A percentile compares a stretch with the other conserved stretches of the same genome.
phyloP scores from a whole-genome alignment of 92 coral and sea anemone species.

The Hydrozoanthus gracilis region DNA sequence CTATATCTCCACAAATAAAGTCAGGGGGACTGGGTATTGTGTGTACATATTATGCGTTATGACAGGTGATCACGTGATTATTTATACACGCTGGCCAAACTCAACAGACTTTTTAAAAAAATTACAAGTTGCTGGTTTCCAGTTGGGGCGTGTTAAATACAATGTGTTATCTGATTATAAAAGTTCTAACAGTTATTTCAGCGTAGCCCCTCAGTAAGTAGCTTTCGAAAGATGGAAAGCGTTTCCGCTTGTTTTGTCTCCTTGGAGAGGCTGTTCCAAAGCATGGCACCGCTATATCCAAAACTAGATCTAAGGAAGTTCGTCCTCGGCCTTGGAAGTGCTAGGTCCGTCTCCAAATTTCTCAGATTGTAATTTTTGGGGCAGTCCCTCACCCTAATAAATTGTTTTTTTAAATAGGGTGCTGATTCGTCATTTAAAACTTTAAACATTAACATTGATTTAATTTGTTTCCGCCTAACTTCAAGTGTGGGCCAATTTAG shows the following conservation, averaged over 20 bases:
- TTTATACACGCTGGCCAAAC: slow-evolving; percentile 6
- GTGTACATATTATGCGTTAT: background rate
- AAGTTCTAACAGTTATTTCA: slow-evolving; percentile 25
- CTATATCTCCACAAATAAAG: slow-evolving; percentile 3
- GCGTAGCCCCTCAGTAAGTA: slow-evolving; percentile 29
- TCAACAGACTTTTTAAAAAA: slow-evolving; percentile 9
- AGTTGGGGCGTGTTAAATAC: slow-evolving; percentile 29
- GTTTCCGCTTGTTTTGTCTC: no score
- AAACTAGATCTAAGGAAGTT: slow-evolving; percentile 11
- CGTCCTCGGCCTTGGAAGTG: slow-evolving; percentile 52
- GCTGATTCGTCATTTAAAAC: slow-evolving; percentile 46
- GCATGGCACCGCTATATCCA: slow-evolving; percentile 3
- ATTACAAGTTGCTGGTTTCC: slow-evolving; percentile 28
- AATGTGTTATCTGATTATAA: slow-evolving; percentile 25
- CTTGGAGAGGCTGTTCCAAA: no score
- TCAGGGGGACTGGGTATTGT: background rate
- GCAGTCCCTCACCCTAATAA: slow-evolving; percentile 31
- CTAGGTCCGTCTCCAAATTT: slow-evolving; percentile 42
- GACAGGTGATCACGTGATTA: background rate
- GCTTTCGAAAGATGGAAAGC: slow-evolving; percentile 29
- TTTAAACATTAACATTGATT: slow-evolving; percentile 48
- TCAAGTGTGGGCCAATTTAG: slow-evolving; percentile 41
- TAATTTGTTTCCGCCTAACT: slow-evolving; percentile 35
- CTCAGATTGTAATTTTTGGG: slow-evolving; percentile 23
- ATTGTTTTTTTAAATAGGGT: slow-evolving; percentile 41